phyloP scores from a whole-genome alignment of 2,113 vertebrate genomes.

The Columbina picui region DNA sequence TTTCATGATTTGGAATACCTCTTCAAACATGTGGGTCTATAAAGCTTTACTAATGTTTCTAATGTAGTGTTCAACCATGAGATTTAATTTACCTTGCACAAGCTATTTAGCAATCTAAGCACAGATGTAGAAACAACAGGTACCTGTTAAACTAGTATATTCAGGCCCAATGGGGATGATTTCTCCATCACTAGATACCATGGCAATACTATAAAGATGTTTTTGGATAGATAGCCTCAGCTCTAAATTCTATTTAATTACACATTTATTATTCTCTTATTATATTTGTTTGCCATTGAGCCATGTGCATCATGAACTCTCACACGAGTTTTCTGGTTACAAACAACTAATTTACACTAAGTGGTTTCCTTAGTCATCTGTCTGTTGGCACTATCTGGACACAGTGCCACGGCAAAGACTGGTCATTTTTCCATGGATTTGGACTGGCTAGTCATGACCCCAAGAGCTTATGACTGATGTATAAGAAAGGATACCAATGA shows the following conservation, averaged over 20 bases:
- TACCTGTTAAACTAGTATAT: not conserved
- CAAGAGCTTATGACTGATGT: not conserved
- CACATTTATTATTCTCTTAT: not conserved
- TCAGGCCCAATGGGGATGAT: not conserved
- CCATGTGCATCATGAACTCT: not conserved
- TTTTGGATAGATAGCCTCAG: not conserved
- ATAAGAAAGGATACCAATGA: not conserved
- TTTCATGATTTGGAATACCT: not conserved
- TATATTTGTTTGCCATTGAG: not conserved
- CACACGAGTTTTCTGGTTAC: not conserved
- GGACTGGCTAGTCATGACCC: not conserved
- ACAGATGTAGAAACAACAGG: not conserved
- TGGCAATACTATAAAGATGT: not conserved
- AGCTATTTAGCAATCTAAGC: not conserved
- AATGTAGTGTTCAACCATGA: not conserved
- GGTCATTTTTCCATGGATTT: not conserved
- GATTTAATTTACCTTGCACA: constrained; percentile 5
- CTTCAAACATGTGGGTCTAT: not conserved
- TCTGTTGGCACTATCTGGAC: not conserved
- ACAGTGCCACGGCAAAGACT: not conserved
- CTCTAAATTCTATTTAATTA: not conserved
- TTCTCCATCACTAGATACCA: not conserved
- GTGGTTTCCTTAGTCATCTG: not conserved
- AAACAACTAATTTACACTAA: not conserved
- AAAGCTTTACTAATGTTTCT: constrained; percentile 30